These are phyloP conservation scores for Chrysochloris asiatica DNA, from an alignment of 2,113 vertebrate genomes.

Conservation along the genomic window DNA sequence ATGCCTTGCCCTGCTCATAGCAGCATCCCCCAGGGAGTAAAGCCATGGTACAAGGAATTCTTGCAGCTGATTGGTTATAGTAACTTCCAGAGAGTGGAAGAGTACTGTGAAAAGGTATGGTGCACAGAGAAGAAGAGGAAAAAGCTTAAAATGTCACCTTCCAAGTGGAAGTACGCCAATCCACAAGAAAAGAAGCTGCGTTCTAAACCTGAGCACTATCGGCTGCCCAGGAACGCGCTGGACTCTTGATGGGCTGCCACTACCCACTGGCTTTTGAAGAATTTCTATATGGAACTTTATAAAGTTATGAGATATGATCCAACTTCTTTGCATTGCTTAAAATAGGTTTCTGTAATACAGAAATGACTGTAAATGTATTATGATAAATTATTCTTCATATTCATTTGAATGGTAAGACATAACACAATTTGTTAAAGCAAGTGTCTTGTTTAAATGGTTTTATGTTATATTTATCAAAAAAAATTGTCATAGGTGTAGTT, in stretches of 20 bases:
- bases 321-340: constrained; percentile 51
- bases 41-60: constrained; percentile 97
- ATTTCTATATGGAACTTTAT: constrained; percentile 66
- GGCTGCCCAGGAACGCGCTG: constrained; percentile 90
- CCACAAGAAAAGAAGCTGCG: constrained; percentile 88
- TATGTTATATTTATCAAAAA: constrained; percentile 49
- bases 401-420: constrained; percentile 70
- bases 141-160: constrained; percentile 90
- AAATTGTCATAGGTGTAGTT: constrained; percentile 47
- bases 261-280: constrained; percentile 4
- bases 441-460: constrained; percentile 52
- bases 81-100: constrained; percentile 94
- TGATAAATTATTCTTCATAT: constrained; percentile 79
- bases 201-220: constrained; percentile 86
- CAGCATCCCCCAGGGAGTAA: constrained; percentile 82
- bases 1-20: constrained; percentile 84
- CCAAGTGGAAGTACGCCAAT: constrained; percentile 89
- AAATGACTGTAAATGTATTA: constrained; percentile 72
- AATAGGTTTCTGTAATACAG: constrained; percentile 79
- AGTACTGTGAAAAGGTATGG: constrained; percentile 98
- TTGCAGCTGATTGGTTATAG: constrained; percentile 96
- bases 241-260: constrained; percentile 83
- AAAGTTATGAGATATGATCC: constrained; percentile 51
- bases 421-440: constrained; percentile 60
- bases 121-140: constrained; percentile 94